Conservation (phyloP, 1,140 invertebrate genomes). For the Antheraea mylitta region DNA sequence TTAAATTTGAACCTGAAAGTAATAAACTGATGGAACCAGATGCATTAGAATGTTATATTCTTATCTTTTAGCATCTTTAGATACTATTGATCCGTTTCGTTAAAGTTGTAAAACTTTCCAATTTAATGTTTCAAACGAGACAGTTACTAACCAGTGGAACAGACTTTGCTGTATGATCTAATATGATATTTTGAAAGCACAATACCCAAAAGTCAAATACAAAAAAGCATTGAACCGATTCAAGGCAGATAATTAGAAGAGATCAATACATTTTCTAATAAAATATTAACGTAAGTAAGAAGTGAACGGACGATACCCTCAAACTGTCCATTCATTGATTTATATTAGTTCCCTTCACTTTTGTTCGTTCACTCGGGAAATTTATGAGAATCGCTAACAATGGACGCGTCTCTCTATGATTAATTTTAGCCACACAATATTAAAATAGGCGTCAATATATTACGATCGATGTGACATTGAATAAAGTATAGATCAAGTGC, state of each 20-base stretch:
- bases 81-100: too few species aligned
- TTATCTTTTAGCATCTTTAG: too few species aligned
- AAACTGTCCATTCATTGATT: conserved; percentile 14
- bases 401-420: neutral
- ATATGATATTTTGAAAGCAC: too few species aligned
- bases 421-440: neutral
- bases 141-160: too few species aligned
- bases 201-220: neutral
- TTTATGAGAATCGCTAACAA: conserved; percentile 18
- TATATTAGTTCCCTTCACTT: conserved; percentile 12
- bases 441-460: neutral
- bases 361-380: conserved; percentile 6
- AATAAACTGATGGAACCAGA: too few species aligned
- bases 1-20: too few species aligned
- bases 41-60: too few species aligned
- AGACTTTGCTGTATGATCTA: too few species aligned
- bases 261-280: neutral
- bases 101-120: too few species aligned
- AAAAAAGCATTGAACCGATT: neutral
- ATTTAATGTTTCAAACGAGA: too few species aligned
- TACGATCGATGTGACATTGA: neutral
- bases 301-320: neutral
- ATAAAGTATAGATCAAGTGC: too few species aligned
- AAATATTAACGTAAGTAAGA: neutral
- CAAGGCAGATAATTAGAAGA: neutral